phyloP scores from a whole-genome alignment of 2,797 vertebrate genomes.

The Xerus rutilus region DNA sequence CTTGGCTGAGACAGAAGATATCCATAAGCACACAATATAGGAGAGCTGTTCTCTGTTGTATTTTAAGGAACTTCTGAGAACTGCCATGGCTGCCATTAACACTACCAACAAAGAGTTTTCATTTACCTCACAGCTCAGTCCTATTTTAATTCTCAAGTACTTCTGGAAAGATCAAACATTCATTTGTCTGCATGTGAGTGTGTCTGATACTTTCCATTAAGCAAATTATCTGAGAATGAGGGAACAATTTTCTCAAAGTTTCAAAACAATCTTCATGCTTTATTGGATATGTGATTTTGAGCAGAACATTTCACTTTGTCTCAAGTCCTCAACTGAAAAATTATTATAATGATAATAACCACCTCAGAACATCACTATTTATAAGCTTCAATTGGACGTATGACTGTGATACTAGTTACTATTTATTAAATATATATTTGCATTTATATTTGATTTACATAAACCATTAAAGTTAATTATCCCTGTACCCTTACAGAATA shows the following conservation, averaged over 20 bases:
- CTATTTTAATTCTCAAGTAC: conserved; percentile 8
- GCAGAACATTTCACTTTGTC: neutral
- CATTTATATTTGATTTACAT: neutral
- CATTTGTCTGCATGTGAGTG: neutral
- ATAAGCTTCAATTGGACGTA: neutral
- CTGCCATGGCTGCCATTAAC: neutral
- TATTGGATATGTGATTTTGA: neutral
- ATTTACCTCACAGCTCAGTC: neutral
- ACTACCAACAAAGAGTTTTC: neutral
- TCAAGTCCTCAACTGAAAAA: neutral
- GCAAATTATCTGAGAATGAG: neutral
- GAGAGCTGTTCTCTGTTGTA: neutral
- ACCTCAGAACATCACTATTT: neutral
- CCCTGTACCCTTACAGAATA: neutral
- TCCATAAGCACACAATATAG: neutral
- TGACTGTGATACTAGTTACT: neutral
- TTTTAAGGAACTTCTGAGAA: neutral
- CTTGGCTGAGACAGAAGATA: neutral
- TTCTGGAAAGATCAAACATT: conserved; percentile 13
- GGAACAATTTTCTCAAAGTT: neutral
- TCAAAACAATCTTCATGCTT: neutral
- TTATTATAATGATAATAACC: neutral
- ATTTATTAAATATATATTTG: neutral
- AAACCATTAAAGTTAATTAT: neutral
- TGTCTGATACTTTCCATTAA: neutral